A percentile compares a stretch with the other conserved stretches of the same genome.
Conservation (phyloP, 2,797 vertebrate genomes). For the Manis pentadactyla region DNA sequence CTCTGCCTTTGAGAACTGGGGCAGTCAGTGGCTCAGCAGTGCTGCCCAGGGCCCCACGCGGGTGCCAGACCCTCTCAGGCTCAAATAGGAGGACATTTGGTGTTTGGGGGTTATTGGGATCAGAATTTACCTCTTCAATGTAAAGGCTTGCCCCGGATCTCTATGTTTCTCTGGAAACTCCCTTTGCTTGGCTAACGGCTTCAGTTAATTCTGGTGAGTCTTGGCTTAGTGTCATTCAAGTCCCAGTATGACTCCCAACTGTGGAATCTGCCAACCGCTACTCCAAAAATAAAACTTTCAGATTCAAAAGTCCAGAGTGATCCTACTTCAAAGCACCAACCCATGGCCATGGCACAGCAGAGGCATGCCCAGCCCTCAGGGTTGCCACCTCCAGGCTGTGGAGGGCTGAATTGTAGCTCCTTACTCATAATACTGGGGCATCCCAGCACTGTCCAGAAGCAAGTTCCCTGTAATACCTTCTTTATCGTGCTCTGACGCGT, state of each 20-base stretch:
- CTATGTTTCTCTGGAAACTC: not conserved
- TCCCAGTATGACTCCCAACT: not conserved
- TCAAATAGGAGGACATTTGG: not conserved
- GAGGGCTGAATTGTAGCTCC: not conserved
- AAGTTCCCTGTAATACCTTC: too few relatives aligned
- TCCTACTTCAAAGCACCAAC: slow-evolving; percentile 52
- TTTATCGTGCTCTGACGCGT: rapidly evolving
- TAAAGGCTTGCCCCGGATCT: not conserved
- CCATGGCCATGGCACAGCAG: not conserved
- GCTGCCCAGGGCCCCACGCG: not conserved
- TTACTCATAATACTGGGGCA: not conserved
- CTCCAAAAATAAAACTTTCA: not conserved
- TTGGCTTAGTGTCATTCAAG: not conserved
- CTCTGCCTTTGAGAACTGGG: not conserved
- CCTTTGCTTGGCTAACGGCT: not conserved
- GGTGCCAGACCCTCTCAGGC: not conserved
- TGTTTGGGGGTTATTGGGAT: not conserved
- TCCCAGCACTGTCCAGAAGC: not conserved
- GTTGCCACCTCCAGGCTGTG: rapidly evolving
- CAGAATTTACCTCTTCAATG: not conserved
- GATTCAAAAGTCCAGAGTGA: not conserved
- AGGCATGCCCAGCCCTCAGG: not conserved
- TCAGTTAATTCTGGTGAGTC: not conserved
- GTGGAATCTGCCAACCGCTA: not conserved
- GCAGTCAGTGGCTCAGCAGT: not conserved